Evolutionary conservation across 2,888 invertebrate species (phyloP).

Genomic region (Ypsolopha sequella): DNA sequence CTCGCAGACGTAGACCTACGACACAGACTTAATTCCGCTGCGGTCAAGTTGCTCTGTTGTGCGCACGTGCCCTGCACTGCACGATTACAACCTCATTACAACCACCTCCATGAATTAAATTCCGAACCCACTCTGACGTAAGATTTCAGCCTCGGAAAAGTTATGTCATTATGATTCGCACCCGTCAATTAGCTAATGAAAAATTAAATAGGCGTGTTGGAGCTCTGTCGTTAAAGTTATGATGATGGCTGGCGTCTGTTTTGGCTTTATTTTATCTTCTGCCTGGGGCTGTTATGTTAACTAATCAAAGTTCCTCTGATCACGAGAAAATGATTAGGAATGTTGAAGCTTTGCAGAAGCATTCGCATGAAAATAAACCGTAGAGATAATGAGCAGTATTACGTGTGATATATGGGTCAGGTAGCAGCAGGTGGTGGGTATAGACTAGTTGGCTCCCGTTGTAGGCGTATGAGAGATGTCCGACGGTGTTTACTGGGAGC

Average conservation of each 20-base stretch:
- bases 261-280: conserved; percentile 11
- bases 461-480: conserved; percentile 8
- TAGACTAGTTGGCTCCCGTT: conserved; percentile 1
- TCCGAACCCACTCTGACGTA: background rate
- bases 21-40: conserved; percentile 49
- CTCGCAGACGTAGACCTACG: conserved; percentile 20
- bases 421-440: background rate
- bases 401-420: conserved; percentile 1
- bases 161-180: conserved; percentile 50
- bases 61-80: conserved; percentile 43
- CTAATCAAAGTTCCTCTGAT: background rate
- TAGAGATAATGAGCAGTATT: background rate
- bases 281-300: background rate
- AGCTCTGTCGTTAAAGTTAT: conserved; percentile 57
- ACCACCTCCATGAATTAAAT: conserved; percentile 48
- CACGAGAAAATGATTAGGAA: too few species aligned
- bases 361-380: background rate
- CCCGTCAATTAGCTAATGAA: conserved; percentile 69
- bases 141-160: conserved; percentile 17
- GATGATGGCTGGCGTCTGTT: conserved; percentile 59
- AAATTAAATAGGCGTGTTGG: conserved; percentile 54
- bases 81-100: conserved; percentile 25
- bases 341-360: background rate
- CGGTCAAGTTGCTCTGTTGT: conserved; percentile 58
- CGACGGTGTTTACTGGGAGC: conserved; percentile 5